Base-by-base conservation (phyloP, 2,888 invertebrate species). In the Frankliniella fusca region DNA sequence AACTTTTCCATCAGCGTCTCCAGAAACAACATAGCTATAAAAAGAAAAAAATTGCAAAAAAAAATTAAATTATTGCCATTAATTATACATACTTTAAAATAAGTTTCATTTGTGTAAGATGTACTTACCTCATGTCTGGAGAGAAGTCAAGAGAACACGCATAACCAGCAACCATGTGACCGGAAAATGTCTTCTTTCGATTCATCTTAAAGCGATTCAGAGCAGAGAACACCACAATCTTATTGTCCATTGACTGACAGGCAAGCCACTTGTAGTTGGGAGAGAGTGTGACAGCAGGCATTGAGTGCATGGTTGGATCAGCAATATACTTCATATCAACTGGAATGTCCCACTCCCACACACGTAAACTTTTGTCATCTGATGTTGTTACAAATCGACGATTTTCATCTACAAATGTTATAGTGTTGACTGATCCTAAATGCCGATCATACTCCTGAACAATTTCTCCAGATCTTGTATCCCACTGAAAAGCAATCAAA, bases 281-380 rank as follows among this genome's bases (percentile, higher is more conserved):
- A 0, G 98, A 94, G 10, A 94, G 91, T 0, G 97, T 96, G 0
- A 99, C 98, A 0, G 97, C 94, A 0, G 99, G 99, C 93, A 99
- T 96, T 9, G 99, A 98, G 89, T 99, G 99, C 97, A 99, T 98
- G 0, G 97, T 94, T 0, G 99, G 99, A 89, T 99, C 99, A 0
- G 99, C 99, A 85, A 99, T 99, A 88, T 99, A 98, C 88, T 99
- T 99, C 95, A 99, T 99, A 88, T 99, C 99, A 1, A 99, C 99
- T 0, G 97, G 97, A 86, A 97, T 97, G 87, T 97, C 96, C 99
- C 99, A 99, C 90, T 99, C 99, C 99, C 99, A 99, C 81, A 99
- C 98, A 81, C 99, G 90, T 85, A 99, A 91, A 87, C 97, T 98
- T 89, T 99, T 99, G 88, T 99, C 99, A 88, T 99, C 99, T 0